These are phyloP conservation scores for Lutraria lutraria DNA, from an alignment of 2,888 invertebrate genomes.

Conservation along the genomic window DNA sequence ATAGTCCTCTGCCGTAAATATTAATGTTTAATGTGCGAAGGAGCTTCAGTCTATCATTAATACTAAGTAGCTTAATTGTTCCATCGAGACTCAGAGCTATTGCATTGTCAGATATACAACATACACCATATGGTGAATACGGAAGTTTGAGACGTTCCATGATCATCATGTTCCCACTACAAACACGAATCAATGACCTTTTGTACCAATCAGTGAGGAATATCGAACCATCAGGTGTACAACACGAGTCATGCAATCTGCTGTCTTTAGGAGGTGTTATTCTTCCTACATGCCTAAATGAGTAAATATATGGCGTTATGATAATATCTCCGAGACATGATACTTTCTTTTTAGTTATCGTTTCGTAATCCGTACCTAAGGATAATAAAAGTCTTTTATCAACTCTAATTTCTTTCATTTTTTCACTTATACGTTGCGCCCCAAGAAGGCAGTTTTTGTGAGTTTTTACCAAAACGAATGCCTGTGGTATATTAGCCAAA, in stretches of 20 bases:
- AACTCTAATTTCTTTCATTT: neutral
- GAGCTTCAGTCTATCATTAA: neutral
- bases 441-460: neutral
- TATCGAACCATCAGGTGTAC: neutral
- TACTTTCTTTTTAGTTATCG: too few species aligned
- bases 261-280: too few species aligned
- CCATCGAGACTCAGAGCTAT: neutral
- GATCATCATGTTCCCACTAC: neutral
- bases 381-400: neutral
- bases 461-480: neutral
- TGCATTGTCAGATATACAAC: neutral
- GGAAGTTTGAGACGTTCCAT: neutral
- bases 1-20: neutral
- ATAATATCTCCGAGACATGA: too few species aligned
- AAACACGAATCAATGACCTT: neutral
- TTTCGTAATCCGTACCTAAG: neutral
- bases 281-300: too few species aligned
- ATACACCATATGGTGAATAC: neutral
- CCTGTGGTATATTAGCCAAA: neutral
- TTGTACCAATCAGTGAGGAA: neutral
- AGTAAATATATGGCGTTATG: too few species aligned
- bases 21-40: neutral
- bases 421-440: neutral
- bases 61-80: neutral
- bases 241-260: neutral